phyloP scores from a whole-genome alignment of 2,113 vertebrate species.

The Lophochroa leadbeateri region DNA sequence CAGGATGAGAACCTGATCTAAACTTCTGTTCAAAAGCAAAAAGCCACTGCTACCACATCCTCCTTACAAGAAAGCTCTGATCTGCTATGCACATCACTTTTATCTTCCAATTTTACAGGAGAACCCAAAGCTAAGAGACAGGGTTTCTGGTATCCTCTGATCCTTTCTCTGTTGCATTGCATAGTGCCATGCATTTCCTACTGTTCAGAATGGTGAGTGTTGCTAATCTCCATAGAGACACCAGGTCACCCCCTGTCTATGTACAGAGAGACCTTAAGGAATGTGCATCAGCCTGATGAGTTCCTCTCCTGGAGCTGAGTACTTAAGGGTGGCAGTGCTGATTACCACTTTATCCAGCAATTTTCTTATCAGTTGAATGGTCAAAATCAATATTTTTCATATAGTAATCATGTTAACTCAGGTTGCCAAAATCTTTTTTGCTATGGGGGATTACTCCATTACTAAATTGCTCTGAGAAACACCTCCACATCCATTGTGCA shows the following conservation, averaged over 20 bases:
- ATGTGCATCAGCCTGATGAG: background rate
- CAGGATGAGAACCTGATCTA: background rate
- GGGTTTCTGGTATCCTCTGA: background rate
- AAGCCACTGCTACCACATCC: background rate
- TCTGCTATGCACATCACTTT: background rate
- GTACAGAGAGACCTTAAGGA: background rate
- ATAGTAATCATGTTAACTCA: background rate
- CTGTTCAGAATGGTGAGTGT: background rate
- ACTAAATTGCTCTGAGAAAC: background rate
- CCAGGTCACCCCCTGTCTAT: background rate
- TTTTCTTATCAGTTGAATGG: slow-evolving; percentile 10
- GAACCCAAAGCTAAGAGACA: background rate
- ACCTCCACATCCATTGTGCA: background rate
- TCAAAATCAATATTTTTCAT: slow-evolving; percentile 29
- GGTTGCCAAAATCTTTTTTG: background rate
- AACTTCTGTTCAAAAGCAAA: background rate
- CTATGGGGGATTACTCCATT: background rate
- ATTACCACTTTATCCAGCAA: background rate
- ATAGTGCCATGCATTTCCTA: background rate
- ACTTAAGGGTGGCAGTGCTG: background rate
- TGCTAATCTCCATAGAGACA: background rate
- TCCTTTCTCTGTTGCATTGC: background rate
- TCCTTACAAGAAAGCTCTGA: background rate
- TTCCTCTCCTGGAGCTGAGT: background rate
- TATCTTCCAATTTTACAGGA: background rate